Evolutionary conservation across 2,797 vertebrate genomes (phyloP).

Genomic region (Siniperca undulata): DNA sequence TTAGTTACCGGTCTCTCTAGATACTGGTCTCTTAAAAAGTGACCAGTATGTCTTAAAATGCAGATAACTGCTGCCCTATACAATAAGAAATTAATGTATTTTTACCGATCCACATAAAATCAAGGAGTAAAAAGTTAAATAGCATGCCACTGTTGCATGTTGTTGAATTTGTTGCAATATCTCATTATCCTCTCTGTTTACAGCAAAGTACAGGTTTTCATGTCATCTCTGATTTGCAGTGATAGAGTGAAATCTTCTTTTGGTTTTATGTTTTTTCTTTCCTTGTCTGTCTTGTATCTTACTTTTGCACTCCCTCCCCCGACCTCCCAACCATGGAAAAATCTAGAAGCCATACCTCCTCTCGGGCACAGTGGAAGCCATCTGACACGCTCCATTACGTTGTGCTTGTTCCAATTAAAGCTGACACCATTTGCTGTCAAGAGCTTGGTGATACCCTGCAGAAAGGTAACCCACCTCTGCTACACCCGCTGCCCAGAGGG

Average conservation of each 20-base stretch:
- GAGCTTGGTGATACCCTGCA: slow-evolving; percentile 84
- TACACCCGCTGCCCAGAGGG: slow-evolving; percentile 57
- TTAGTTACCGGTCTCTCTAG: too few species aligned
- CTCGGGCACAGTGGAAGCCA: slow-evolving; percentile 78
- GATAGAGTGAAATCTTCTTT: slow-evolving; percentile 4
- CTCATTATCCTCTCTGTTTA: neutral
- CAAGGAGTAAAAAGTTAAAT: neutral
- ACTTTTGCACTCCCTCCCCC: slow-evolving; percentile 28
- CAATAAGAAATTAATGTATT: neutral
- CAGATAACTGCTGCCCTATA: neutral
- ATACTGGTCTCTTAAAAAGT: neutral
- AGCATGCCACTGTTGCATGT: neutral
- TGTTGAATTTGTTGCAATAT: slow-evolving; percentile 2
- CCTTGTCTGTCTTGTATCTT: slow-evolving; percentile 29
- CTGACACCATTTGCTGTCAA: slow-evolving; percentile 90
- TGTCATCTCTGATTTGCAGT: slow-evolving; percentile 20
- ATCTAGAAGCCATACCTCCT: slow-evolving; percentile 65
- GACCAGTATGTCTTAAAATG: neutral
- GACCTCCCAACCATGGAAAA: slow-evolving; percentile 59
- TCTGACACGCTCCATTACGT: slow-evolving; percentile 89
- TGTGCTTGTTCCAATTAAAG: slow-evolving; percentile 93
- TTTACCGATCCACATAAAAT: neutral
- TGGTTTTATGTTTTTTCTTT: neutral
- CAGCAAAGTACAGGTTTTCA: neutral
- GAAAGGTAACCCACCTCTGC: slow-evolving; percentile 77